Percentiles rank a stretch among this genome's conserved stretches.
Evolutionary conservation across 2,888 invertebrate species (phyloP).

Genomic region (Yponomeuta evonymella): DNA sequence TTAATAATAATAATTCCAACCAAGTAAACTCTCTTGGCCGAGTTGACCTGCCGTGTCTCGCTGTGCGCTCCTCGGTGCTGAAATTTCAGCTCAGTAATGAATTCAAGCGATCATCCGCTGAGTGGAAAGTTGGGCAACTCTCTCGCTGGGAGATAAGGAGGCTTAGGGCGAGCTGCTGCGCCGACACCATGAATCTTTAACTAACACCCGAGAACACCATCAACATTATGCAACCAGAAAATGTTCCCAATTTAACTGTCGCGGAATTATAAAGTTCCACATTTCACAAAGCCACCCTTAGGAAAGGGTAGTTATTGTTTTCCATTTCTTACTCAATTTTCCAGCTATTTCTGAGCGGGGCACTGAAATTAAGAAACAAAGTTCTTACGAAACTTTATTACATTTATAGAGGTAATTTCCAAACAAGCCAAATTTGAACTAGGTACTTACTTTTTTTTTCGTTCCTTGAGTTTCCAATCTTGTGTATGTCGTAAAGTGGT

Average conservation of each 20-base stretch:
- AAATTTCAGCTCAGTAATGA: neutral
- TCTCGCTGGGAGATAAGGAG: neutral
- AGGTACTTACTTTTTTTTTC: neutral
- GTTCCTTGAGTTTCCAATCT: no score
- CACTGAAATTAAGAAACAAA: no score
- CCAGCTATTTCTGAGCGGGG: no score
- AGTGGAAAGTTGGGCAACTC: neutral
- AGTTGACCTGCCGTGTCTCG: neutral
- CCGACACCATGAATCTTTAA: neutral
- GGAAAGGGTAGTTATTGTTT: no score
- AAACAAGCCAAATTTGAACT: neutral
- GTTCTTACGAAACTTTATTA: no score
- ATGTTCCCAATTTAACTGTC: neutral
- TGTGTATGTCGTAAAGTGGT: no score
- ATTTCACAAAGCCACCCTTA: no score
- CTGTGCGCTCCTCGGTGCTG: neutral
- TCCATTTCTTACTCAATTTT: no score
- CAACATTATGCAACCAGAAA: neutral
- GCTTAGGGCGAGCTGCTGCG: neutral
- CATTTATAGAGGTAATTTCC: no score
- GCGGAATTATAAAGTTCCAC: neutral
- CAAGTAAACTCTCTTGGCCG: neutral
- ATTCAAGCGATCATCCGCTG: neutral
- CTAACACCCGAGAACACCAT: neutral
- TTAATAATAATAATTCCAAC: no score